Conservation (phyloP, 2,888 invertebrate genomes). For the Cerastis leucographa region DNA sequence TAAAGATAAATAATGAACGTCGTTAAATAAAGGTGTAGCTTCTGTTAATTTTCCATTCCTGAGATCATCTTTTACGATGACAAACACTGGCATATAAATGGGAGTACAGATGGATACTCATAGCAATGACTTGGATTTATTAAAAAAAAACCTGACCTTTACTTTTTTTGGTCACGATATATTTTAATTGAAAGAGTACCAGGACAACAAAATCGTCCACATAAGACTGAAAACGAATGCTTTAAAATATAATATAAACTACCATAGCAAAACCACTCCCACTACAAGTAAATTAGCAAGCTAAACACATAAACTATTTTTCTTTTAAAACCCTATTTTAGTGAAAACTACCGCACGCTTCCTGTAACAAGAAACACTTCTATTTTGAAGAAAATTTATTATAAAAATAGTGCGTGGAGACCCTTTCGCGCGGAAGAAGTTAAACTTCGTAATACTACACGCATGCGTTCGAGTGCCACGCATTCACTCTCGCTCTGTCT, state of each 20-base stretch:
- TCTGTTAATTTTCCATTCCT: background rate
- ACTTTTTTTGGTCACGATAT: no score
- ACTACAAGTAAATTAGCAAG: constrained; percentile 38
- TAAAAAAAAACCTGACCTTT: no score
- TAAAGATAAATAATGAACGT: background rate
- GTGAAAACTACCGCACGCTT: constrained; percentile 33
- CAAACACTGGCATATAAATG: background rate
- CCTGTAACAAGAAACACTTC: constrained; percentile 30
- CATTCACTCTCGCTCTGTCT: no score
- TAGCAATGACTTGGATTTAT: background rate
- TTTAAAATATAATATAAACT: background rate
- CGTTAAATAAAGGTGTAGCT: background rate
- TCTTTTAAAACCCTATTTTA: background rate
- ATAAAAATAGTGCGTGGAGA: no score
- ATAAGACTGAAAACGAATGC: background rate
- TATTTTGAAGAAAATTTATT: constrained; percentile 24
- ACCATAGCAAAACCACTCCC: background rate
- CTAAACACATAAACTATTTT: constrained; percentile 20
- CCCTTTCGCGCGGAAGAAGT: no score
- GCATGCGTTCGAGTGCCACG: no score
- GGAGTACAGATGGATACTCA: background rate
- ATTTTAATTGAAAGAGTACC: background rate
- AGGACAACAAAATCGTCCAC: background rate
- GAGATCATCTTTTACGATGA: background rate
- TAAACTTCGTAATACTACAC: no score